Percentiles rank a stretch among this genome's conserved stretches.
Evolutionary conservation across 2,797 vertebrate genomes (phyloP).

Genomic region (Atherinosoma microstoma): DNA sequence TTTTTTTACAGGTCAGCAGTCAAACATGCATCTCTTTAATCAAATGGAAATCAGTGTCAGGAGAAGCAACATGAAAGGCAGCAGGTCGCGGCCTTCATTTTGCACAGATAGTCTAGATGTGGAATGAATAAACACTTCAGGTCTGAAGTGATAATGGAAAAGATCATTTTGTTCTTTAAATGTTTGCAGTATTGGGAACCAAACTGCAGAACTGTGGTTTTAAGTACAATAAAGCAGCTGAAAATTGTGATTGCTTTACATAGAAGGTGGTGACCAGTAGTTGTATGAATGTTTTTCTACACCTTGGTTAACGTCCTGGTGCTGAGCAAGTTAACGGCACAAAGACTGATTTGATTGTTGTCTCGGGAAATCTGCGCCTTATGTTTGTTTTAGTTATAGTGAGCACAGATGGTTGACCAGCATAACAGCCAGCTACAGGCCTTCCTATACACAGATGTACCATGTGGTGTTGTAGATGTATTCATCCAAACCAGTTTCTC

Average conservation of each 20-base stretch:
- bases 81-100: not conserved
- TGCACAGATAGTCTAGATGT: conserved; percentile 19
- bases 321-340: not conserved
- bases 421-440: conserved; percentile 34
- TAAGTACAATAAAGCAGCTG: not conserved
- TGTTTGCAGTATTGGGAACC: too few relatives aligned
- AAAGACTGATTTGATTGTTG: conserved; percentile 34
- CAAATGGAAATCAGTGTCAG: conserved; percentile 2
- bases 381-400: conserved; percentile 36
- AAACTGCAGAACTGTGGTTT: conserved; percentile 2
- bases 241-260: conserved; percentile 14
- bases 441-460: conserved; percentile 57
- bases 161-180: too few relatives aligned
- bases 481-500: conserved; percentile 13
- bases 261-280: not conserved
- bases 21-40: conserved; percentile 16
- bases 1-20: not conserved
- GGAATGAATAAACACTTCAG: not conserved
- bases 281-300: not conserved
- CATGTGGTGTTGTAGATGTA: conserved; percentile 26
- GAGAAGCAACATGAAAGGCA: conserved; percentile 1
- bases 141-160: not conserved
- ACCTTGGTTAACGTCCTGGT: not conserved
- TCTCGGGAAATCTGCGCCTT: conserved; percentile 34
- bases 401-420: conserved; percentile 49